Base-by-base conservation (phyloP, 2,888 invertebrate genomes). In the Andrena marginata region DNA sequence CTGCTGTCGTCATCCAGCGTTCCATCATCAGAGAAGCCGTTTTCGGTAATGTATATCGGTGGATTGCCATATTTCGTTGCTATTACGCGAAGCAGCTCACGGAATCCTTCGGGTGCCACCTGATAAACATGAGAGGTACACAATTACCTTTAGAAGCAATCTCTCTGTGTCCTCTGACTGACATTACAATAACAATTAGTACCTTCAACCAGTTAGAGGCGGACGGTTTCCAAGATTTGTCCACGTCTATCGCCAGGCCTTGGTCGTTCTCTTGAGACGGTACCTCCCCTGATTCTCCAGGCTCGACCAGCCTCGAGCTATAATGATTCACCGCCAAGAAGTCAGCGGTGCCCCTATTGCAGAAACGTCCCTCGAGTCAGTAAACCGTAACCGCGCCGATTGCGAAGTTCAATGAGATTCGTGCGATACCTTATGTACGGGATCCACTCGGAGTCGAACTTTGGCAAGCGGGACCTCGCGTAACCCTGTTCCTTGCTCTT, bases 31-130 rank as follows among this genome's bases (percentile, higher is more conserved):
- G 95, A 94, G 93, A 94, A 95, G 0, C 96, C 96, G 84, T 96
- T 96, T 89, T 96, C 96, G 0, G 95, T 95, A 1, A 96, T 92
- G 77, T 94, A 95, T 0, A 96, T 94, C 10, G 94, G 91, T 0
- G 96, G 95, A 91, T 96, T 96, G 63, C 94, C 94, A 85, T 95
- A 96, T 1, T 93, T 89, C 0, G 90, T 87, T 71, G 94, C 94
- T 31, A 96, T 91, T 84, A 95, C 95, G 23, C 94, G 93, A 0
- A 96, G 90, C 0, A 96, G 67, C 73, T 95, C 95, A 79, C 94
- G 92, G 81, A 97, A 95, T 0, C 96, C 96, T 95, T 95, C 95
- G 0, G 96, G 96, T 0, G 95, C 95, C 79, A 95, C 95, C 95
- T 91, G 20, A 8, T 20, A 3, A 16, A 67, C 20, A 48, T 13